Base-by-base conservation (phyloP, 2,888 invertebrate genomes). In the Eueremaeus valkanovi region DNA sequence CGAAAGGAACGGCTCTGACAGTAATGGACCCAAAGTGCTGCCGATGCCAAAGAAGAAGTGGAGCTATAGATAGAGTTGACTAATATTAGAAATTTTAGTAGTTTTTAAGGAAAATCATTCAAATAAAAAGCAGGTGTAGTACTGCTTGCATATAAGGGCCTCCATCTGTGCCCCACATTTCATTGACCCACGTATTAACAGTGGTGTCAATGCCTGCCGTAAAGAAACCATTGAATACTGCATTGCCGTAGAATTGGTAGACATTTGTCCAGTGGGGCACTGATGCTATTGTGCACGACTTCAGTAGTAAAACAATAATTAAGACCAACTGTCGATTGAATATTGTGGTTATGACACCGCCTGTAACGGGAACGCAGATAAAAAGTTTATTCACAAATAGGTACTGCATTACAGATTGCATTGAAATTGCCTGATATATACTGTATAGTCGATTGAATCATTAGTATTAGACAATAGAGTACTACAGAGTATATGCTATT, bases 31-130 rank as follows among this genome's bases (percentile, higher is more conserved):
- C 27, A 74, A 40, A 13, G 70, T 70, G 8, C 40, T 29, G 13
- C 76, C 76, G 29, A 76, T 27, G 9, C 72, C 76, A 31, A 76
- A 76, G 70, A 70, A 76, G 36, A 76, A 74, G 45, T 76, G 70
- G 1, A 76, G 27, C 3, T n/a, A n/a, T n/a, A n/a, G n/a, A n/a
- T n/a, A n/a, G n/a, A n/a, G n/a, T n/a, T n/a, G n/a, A n/a, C n/a
- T n/a, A n/a, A n/a, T n/a, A n/a, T n/a, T n/a, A n/a, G n/a, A n/a
- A n/a, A n/a, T n/a, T n/a, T n/a, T n/a, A n/a, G n/a, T n/a, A n/a
- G n/a, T n/a, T n/a, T n/a, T n/a, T n/a, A n/a, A n/a, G n/a, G n/a
- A n/a, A n/a, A n/a, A n/a, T n/a, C n/a, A n/a, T n/a, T n/a, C n/a
- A n/a, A n/a, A n/a, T n/a, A n/a, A n/a, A n/a, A n/a, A n/a, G n/a